phyloP scores from a whole-genome alignment of 2,888 invertebrate species.

The Ceriagrion tenellum region DNA sequence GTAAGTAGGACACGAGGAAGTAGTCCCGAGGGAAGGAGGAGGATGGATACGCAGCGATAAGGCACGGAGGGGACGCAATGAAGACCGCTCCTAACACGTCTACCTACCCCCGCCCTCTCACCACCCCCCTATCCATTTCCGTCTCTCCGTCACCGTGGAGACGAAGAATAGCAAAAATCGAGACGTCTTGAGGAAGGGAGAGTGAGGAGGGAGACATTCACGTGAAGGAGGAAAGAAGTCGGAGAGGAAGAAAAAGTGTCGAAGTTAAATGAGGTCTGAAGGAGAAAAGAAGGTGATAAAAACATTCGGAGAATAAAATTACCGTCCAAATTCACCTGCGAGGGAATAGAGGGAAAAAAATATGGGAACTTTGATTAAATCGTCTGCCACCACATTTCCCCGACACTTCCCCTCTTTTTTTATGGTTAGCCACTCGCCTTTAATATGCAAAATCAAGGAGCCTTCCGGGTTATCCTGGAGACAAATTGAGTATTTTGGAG shows the following conservation, averaged over 20 bases:
- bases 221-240: too few relatives aligned
- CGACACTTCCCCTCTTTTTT: background rate
- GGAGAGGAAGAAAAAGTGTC: too few relatives aligned
- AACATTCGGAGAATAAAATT: background rate
- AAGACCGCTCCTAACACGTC: background rate
- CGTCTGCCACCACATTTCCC: background rate
- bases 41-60: background rate
- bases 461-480: too few relatives aligned
- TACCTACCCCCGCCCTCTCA: background rate
- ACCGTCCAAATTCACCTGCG: background rate
- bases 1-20: slow-evolving; percentile 8
- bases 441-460: too few relatives aligned
- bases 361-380: background rate
- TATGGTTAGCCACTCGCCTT: background rate
- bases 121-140: background rate
- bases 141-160: background rate
- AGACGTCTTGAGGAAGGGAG: background rate
- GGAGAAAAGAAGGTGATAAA: background rate
- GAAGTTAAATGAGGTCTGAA: background rate
- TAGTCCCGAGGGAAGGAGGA: background rate
- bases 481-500: too few relatives aligned
- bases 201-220: background rate
- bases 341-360: background rate
- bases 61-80: background rate
- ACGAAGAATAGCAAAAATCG: background rate